Evolutionary conservation across 2,113 vertebrate genomes (phyloP), one percentile per base, ranked within the genome.

Genomic region (Odontesthes bonariensis): DNA sequence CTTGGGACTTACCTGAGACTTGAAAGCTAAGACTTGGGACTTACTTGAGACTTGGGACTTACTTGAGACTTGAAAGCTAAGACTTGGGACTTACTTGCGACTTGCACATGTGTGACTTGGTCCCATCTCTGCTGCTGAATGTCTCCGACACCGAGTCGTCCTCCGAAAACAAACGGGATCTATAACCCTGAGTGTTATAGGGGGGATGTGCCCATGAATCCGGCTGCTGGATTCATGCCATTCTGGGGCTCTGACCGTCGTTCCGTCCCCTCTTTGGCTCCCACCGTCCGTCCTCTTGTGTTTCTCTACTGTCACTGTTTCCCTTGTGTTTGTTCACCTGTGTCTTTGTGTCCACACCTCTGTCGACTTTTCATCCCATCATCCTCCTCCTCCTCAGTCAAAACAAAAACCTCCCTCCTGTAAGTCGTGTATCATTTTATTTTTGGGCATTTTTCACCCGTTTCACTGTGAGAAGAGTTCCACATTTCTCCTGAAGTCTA

Each of bases 351-450:
- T 88, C 75, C 53, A 17, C 20, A n/a, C 63, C 11, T 35, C 70
- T 71, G 46, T 79, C 75, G 22, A 35, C 62, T 33, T 77, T 76
- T 20, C 71, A 46, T 80, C 75, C 51, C 64, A 32, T 85, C 85
- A 57, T 44, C 42, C 42, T 77, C 84, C 47, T 86, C 83, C 61
- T 79, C 54, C 65, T 57, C 76, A 89, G 86, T 91, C 63, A 82
- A 84, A 90, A 75, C 58, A 82, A 88, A 89, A 88, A 77, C 65
- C 85, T 69, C 44, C 85, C 84, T 75, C 77, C 80, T 75, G 87
- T 84, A 88, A 91, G 89, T 88, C 35, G 10, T 38, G 6, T 38
- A 5, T 65, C 60, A 10, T 47, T 68, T 64, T 40, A 7, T 38
- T 7, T 35, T 38, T 38, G 27, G 27, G 27, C 27, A 22, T 71